These are phyloP conservation scores for Coreoperca whiteheadi DNA, from an alignment of 2,113 vertebrate genomes.

Conservation along the genomic window DNA sequence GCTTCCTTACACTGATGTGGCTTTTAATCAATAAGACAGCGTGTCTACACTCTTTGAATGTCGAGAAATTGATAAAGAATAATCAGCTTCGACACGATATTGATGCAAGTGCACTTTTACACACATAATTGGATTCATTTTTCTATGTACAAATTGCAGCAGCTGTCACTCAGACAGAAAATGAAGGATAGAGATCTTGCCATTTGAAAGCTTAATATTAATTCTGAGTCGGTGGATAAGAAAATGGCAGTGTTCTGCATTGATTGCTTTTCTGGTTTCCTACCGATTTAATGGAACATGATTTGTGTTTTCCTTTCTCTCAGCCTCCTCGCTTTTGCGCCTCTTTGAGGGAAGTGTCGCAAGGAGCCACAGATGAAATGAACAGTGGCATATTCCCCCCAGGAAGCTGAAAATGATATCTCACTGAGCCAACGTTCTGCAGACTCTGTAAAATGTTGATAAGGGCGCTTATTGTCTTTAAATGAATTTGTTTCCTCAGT, in stretches of 20 bases:
- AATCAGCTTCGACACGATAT: conserved; percentile 23
- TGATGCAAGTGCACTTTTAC: not conserved
- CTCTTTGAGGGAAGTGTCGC: conserved; percentile 60
- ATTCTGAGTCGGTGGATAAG: conserved; percentile 40
- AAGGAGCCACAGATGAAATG: conserved; percentile 61
- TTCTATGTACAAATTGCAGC: not conserved
- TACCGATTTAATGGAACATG: conserved; percentile 66
- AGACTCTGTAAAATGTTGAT: conserved; percentile 58
- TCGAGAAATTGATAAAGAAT: not conserved
- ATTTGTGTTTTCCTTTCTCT: conserved; percentile 54
- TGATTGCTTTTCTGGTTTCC: conserved; percentile 66
- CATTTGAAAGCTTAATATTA: too few relatives aligned
- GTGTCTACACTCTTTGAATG: conserved; percentile 13
- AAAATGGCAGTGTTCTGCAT: conserved; percentile 58
- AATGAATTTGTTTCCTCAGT: conserved; percentile 50
- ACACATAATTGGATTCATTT: not conserved
- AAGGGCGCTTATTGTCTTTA: conserved; percentile 53
- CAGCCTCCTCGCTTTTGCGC: conserved; percentile 49
- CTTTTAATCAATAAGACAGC: conserved; percentile 30
- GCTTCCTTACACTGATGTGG: not conserved
- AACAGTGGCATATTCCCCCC: conserved; percentile 56
- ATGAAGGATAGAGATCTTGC: too few relatives aligned
- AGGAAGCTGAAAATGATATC: conserved; percentile 71
- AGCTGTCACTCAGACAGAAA: conserved; percentile 32
- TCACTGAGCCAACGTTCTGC: conserved; percentile 36